Evolutionary conservation across 2,113 vertebrate species (phyloP).

Genomic region (Trichechus manatus): DNA sequence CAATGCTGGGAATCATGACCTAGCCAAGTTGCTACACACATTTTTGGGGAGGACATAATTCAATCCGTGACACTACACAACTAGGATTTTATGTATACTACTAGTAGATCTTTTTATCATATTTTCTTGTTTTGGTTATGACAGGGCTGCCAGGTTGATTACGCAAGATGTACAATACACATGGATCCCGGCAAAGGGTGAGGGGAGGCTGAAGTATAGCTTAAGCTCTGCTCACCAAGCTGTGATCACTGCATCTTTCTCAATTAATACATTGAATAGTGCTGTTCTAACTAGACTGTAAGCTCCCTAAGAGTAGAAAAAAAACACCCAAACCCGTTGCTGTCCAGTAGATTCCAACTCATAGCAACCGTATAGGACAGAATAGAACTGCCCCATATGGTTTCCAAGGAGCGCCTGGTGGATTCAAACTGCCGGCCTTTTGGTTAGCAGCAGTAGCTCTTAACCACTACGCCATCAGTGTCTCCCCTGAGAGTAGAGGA

Average conservation of each 20-base stretch:
- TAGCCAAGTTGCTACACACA: no score
- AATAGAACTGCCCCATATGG: no score
- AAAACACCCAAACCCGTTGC: no score
- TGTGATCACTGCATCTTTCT: background rate
- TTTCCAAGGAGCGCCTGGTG: no score
- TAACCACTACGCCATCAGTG: no score
- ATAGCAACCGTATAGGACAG: no score
- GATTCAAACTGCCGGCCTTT: no score
- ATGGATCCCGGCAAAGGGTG: background rate
- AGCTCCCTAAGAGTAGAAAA: background rate
- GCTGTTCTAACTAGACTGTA: background rate
- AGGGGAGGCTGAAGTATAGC: background rate
- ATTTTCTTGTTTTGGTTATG: slow-evolving; percentile 24
- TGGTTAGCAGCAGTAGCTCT: no score
- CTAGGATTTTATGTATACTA: background rate
- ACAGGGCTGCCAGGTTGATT: background rate
- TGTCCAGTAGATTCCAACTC: no score
- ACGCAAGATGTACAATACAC: background rate
- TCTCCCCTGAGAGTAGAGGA: background rate
- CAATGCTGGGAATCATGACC: no score
- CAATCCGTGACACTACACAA: background rate
- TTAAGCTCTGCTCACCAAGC: background rate
- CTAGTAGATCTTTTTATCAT: background rate
- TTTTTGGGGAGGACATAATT: no score
- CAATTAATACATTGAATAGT: background rate